A percentile compares a stretch with the other conserved stretches of the same genome.
Conservation (phyloP, 2,888 invertebrate genomes). For the Dione vanillae region DNA sequence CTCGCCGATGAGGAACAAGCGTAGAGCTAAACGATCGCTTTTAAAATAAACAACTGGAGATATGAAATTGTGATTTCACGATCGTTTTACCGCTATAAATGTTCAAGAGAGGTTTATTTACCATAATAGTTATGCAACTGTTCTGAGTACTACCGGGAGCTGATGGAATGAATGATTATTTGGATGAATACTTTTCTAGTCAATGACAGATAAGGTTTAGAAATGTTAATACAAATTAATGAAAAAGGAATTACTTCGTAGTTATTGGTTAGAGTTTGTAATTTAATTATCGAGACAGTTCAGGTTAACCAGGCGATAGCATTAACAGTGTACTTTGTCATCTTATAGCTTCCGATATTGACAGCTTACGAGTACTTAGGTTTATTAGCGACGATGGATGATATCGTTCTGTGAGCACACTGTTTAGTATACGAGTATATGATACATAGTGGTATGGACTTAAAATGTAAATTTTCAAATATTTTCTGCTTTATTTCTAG, state of each 20-base stretch:
- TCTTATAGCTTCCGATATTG: neutral
- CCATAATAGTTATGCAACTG: neutral
- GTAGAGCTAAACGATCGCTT: neutral
- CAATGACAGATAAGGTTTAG: too few relatives aligned
- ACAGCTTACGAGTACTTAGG: conserved; percentile 3
- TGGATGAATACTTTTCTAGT: too few relatives aligned
- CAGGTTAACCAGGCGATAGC: conserved; percentile 6
- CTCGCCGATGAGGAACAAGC: conserved; percentile 2
- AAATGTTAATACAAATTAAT: too few relatives aligned
- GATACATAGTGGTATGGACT: neutral
- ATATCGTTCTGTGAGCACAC: neutral
- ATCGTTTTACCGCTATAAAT: neutral
- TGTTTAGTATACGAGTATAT: neutral
- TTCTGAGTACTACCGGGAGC: neutral
- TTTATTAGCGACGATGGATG: conserved; percentile 24
- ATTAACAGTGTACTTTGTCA: conserved; percentile 20
- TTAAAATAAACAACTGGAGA: conserved; percentile 7
- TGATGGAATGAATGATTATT: too few relatives aligned
- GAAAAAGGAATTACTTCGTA: too few relatives aligned
- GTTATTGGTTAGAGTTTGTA: too few relatives aligned
- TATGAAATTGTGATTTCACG: neutral
- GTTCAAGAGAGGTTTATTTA: neutral
- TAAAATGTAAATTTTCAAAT: neutral
- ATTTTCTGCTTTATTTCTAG: too few relatives aligned
- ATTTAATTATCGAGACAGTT: neutral